Evolutionary conservation across 2,888 invertebrate species (phyloP).

Genomic region (Brachynemurus nebulosus): DNA sequence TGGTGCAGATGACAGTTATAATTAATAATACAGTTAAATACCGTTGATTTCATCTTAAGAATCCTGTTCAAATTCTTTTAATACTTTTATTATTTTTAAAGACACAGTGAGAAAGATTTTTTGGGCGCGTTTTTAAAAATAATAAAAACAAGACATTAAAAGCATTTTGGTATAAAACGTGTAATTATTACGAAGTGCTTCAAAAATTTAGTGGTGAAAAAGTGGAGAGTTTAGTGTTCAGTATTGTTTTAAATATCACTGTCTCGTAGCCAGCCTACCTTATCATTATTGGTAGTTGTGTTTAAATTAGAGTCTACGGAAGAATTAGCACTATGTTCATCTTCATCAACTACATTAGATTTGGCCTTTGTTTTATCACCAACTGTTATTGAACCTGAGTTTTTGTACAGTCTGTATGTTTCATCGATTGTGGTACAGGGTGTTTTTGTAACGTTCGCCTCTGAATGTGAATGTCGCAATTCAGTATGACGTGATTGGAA

Average conservation of each 20-base stretch:
- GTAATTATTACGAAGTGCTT: too few relatives aligned
- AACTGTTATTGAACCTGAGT: slow-evolving; percentile 4
- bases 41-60: too few relatives aligned
- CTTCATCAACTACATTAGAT: slow-evolving; percentile 4
- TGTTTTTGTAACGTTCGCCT: slow-evolving; percentile 30
- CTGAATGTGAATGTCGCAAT: slow-evolving; percentile 36
- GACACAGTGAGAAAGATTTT: too few relatives aligned
- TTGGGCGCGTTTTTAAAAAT: too few relatives aligned
- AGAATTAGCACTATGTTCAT: slow-evolving; percentile 2
- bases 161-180: too few relatives aligned
- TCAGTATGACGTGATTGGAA: slow-evolving; percentile 24
- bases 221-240: too few relatives aligned
- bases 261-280: slow-evolving; percentile 2
- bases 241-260: neutral
- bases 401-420: slow-evolving; percentile 3
- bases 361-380: slow-evolving; percentile 5
- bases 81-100: too few relatives aligned
- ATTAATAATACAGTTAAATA: too few relatives aligned
- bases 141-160: too few relatives aligned
- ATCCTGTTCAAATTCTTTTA: too few relatives aligned
- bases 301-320: slow-evolving; percentile 6
- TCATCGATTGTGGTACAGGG: neutral
- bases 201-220: too few relatives aligned
- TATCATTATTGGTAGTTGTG: neutral
- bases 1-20: too few relatives aligned